A percentile compares a stretch with the other conserved stretches of the same genome.
Conservation (phyloP, 2,113 vertebrate genomes). For the Pomatostomus ruficeps region DNA sequence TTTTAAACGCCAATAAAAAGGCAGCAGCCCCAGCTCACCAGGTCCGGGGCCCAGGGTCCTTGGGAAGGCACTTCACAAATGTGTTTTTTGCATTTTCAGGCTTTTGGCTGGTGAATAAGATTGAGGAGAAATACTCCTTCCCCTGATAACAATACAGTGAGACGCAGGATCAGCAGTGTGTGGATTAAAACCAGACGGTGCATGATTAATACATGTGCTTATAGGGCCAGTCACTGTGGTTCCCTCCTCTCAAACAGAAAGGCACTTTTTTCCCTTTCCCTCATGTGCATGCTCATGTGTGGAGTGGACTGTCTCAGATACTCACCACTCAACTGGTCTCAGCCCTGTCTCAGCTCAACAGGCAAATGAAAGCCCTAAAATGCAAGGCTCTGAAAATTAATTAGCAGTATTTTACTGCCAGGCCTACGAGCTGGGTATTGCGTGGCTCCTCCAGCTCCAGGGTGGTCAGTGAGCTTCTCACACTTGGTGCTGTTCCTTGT, state of each 20-base stretch:
- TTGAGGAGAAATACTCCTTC: conserved; percentile 78
- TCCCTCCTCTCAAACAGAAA: conserved; percentile 75
- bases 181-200: conserved; percentile 82
- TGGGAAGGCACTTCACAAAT: conserved; percentile 73
- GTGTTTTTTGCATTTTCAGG: conserved; percentile 81
- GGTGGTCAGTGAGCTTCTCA: background rate
- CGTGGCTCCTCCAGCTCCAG: background rate
- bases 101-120: conserved; percentile 77
- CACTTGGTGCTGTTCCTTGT: background rate
- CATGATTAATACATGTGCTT: conserved; percentile 80
- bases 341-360: conserved; percentile 12
- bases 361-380: background rate
- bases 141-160: conserved; percentile 79
- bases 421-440: background rate
- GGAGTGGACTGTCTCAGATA: conserved; percentile 31
- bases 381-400: background rate
- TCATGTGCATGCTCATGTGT: conserved; percentile 19
- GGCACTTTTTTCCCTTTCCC: background rate
- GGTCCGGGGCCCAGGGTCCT: conserved; percentile 64
- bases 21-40: conserved; percentile 66
- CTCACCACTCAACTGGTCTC: conserved; percentile 1
- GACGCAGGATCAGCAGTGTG: conserved; percentile 76
- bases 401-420: background rate
- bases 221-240: conserved; percentile 75
- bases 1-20: conserved; percentile 67